These are phyloP conservation scores for Rhinoptilus africanus DNA, from an alignment of 2,113 vertebrate genomes.

Conservation along the genomic window DNA sequence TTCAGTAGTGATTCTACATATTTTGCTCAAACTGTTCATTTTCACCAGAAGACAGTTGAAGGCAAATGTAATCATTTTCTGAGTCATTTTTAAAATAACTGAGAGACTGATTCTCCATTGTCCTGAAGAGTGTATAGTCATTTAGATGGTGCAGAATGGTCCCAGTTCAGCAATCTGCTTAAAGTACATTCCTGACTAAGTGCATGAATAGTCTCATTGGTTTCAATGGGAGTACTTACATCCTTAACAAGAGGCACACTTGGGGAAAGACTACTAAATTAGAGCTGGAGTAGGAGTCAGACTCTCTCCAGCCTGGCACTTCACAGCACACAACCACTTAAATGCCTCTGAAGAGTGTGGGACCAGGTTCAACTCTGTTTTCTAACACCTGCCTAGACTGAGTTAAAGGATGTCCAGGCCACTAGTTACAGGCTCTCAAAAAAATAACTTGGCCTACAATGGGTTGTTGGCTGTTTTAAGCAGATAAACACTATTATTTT, in stretches of 20 bases:
- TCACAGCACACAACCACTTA: accelerated
- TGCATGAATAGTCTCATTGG: neutral
- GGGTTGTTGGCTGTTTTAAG: neutral
- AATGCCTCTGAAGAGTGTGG: neutral
- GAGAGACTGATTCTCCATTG: conserved; percentile 26
- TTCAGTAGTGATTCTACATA: neutral
- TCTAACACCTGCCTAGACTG: neutral
- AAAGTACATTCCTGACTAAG: neutral
- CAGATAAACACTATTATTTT: neutral
- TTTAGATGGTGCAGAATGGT: neutral
- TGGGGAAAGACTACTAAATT: neutral
- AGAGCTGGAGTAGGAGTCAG: neutral
- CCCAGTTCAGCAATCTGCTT: conserved; percentile 25
- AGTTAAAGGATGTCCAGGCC: neutral
- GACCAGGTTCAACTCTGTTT: neutral
- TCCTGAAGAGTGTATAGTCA: neutral
- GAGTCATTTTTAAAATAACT: conserved; percentile 31
- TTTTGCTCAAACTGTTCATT: neutral
- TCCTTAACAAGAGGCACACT: neutral
- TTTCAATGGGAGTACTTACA: neutral
- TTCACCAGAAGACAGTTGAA: neutral
- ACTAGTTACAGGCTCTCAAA: neutral
- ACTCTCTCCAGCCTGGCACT: neutral
- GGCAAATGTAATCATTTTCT: neutral
- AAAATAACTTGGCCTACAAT: neutral